Conservation (phyloP, 2,888 invertebrate species). For the Caenorhabditis sp. region DNA sequence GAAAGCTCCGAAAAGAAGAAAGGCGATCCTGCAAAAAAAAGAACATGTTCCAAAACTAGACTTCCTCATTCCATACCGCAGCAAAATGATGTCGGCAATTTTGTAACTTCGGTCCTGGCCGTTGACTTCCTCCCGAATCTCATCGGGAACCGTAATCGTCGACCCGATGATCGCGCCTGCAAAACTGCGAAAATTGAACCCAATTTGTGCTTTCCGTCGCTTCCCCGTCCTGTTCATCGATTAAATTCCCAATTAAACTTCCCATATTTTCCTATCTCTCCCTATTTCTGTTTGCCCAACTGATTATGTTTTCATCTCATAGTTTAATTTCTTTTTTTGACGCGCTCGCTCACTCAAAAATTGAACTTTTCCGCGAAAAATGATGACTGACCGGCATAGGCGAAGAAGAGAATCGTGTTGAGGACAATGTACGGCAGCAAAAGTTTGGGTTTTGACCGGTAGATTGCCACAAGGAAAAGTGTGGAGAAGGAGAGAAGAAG, state of each 20-base stretch:
- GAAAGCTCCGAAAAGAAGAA: constrained; percentile 43
- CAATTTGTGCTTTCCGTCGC: constrained; percentile 5
- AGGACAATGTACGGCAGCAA: constrained; percentile 61
- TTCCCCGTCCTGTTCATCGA: constrained; percentile 13
- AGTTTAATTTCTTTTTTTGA: not conserved
- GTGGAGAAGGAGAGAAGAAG: constrained; percentile 43
- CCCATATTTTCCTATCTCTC: too few species aligned
- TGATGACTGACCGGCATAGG: constrained; percentile 57
- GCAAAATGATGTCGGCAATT: constrained; percentile 59
- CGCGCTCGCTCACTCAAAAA: too few species aligned
- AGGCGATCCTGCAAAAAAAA: constrained; percentile 46
- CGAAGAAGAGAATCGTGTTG: constrained; percentile 58
- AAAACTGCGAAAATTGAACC: constrained; percentile 14
- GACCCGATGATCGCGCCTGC: constrained; percentile 61
- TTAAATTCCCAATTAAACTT: too few species aligned
- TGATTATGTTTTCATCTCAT: constrained; percentile 9
- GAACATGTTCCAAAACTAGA: not conserved
- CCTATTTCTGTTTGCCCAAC: constrained; percentile 22
- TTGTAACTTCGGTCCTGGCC: constrained; percentile 60
- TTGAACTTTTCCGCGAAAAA: not conserved
- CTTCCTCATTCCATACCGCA: constrained; percentile 23
- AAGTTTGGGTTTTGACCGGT: constrained; percentile 51
- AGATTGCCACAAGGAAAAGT: constrained; percentile 57
- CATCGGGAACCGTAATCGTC: constrained; percentile 60
- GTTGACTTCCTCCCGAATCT: constrained; percentile 61